Percentiles rank a stretch among this genome's conserved stretches.
phyloP scores from a whole-genome alignment of 2,113 vertebrate species.

The Megaptera novaeangliae region DNA sequence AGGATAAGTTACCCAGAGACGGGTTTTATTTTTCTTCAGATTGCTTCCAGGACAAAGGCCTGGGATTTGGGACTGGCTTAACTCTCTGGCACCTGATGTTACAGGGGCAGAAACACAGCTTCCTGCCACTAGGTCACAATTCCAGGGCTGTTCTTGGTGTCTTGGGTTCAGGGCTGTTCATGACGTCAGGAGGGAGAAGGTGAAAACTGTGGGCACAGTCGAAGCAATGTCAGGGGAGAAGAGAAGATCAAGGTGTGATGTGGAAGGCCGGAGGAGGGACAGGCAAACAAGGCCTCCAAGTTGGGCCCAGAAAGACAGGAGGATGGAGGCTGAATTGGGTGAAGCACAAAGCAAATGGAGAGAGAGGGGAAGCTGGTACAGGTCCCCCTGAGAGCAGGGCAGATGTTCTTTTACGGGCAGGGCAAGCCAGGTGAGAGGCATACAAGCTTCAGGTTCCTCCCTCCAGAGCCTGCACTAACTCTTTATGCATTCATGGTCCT shows the following conservation, averaged over 20 bases:
- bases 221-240: background rate
- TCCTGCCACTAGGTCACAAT: background rate
- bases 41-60: background rate
- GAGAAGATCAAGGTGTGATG: background rate
- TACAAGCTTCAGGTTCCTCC: background rate
- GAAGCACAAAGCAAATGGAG: background rate
- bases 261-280: background rate
- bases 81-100: background rate
- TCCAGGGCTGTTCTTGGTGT: background rate
- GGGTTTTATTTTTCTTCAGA: constrained; percentile 36
- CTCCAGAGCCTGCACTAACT: background rate
- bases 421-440: background rate
- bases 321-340: fast-evolving
- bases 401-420: background rate
- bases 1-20: constrained; percentile 31
- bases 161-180: background rate
- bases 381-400: no score
- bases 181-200: background rate
- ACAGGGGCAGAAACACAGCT: background rate
- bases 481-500: background rate
- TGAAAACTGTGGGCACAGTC: background rate
- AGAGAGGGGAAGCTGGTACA: background rate
- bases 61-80: background rate
- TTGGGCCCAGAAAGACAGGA: background rate
- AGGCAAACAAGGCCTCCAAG: background rate